Percentiles rank a stretch among this genome's conserved stretches.
phyloP scores from a whole-genome alignment of 2,888 invertebrate species.

The Eupithecia vulgata region DNA sequence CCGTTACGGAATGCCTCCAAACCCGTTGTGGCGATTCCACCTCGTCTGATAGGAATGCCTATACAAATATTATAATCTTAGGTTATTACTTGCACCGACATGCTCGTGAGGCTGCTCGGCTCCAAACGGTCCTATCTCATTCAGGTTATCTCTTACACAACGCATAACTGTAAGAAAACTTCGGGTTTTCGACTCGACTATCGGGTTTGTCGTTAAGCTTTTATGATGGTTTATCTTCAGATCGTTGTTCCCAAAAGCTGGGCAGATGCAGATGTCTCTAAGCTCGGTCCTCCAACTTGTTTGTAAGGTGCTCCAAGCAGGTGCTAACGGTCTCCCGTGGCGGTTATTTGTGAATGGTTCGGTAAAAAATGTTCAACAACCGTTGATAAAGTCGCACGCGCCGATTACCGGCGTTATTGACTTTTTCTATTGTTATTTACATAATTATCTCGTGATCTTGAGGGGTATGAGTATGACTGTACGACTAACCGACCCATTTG shows the following conservation, averaged over 20 bases:
- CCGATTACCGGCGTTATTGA: slow-evolving; percentile 50
- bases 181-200: slow-evolving; percentile 57
- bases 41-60: slow-evolving; percentile 46
- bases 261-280: slow-evolving; percentile 21
- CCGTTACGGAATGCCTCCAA: slow-evolving; percentile 60
- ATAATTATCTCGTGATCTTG: slow-evolving; percentile 38
- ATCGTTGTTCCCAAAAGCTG: slow-evolving; percentile 26
- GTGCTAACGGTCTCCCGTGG: slow-evolving; percentile 76
- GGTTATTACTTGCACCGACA: slow-evolving; percentile 58
- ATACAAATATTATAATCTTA: slow-evolving; percentile 67
- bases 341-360: slow-evolving; percentile 76
- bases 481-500: slow-evolving; percentile 12
- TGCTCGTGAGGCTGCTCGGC: slow-evolving; percentile 47
- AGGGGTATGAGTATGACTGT: background rate
- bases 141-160: slow-evolving; percentile 73
- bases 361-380: slow-evolving; percentile 71
- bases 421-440: slow-evolving; percentile 50
- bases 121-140: slow-evolving; percentile 69
- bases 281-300: slow-evolving; percentile 26
- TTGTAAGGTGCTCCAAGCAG: slow-evolving; percentile 57
- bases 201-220: slow-evolving; percentile 52
- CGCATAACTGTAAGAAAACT: slow-evolving; percentile 70
- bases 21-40: slow-evolving; percentile 62
- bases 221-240: slow-evolving; percentile 48
- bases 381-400: slow-evolving; percentile 65